These are phyloP conservation scores for Pongo abelii DNA, from an alignment of 2,113 vertebrate genomes.

Conservation along the genomic window DNA sequence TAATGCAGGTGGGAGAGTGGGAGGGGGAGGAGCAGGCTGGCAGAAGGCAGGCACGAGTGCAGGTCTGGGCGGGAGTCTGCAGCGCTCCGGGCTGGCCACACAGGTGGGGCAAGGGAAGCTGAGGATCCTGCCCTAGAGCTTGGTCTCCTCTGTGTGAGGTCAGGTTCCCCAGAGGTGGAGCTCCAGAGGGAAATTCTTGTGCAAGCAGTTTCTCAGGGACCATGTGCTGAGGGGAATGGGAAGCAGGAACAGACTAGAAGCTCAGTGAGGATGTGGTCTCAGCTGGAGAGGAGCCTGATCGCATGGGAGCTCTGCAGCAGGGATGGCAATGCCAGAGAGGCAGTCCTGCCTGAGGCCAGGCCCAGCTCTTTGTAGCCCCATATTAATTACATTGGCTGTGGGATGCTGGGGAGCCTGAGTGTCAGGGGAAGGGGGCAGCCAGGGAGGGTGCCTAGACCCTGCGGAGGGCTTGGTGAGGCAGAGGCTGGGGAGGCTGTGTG, in stretches of 20 bases:
- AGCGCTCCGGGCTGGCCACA: too few relatives aligned
- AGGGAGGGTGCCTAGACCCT: not conserved
- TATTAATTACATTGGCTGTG: not conserved
- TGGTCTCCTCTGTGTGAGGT: not conserved
- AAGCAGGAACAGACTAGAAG: not conserved
- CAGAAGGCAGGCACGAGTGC: not conserved
- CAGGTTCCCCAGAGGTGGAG: not conserved
- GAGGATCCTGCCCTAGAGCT: not conserved
- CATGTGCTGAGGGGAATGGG: not conserved
- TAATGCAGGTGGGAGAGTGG: too few relatives aligned
- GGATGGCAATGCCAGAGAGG: not conserved
- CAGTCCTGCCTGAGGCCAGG: too few relatives aligned
- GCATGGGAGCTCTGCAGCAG: not conserved
- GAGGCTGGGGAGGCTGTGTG: too few relatives aligned
- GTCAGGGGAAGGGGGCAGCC: not conserved
- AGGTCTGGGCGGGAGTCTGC: accelerated
- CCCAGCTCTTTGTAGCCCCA: not conserved
- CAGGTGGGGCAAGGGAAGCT: not conserved
- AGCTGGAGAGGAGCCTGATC: not conserved
- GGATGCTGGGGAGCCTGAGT: not conserved
- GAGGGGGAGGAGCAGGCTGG: not conserved
- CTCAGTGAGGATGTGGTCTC: not conserved
- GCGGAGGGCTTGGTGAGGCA: not conserved
- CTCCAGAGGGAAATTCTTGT: not conserved
- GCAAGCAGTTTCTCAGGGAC: not conserved